A percentile compares a stretch with the other conserved stretches of the same genome.
These are phyloP conservation scores for Hirundo rustica DNA, from an alignment of 2,797 vertebrate genomes.

Conservation along the genomic window DNA sequence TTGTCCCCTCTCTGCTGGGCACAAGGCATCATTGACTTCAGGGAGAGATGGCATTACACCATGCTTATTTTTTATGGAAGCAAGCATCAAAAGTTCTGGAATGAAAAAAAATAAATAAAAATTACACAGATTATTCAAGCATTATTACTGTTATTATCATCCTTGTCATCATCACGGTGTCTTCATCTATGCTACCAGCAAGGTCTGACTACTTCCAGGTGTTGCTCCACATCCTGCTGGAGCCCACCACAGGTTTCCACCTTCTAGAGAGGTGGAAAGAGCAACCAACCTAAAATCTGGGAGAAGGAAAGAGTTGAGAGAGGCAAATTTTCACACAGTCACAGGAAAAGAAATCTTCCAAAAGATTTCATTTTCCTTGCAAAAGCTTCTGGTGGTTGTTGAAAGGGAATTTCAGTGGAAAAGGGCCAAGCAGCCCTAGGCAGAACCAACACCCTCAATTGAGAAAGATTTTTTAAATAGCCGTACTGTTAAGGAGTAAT, in stretches of 20 bases:
- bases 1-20: not conserved
- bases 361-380: not conserved
- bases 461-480: conserved; percentile 38
- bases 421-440: conserved; percentile 37
- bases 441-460: conserved; percentile 54
- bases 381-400: not conserved
- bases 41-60: not conserved
- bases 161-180: not conserved
- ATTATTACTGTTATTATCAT: not conserved
- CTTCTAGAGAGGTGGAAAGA: not conserved
- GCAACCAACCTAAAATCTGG: not conserved
- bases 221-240: not conserved
- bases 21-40: not conserved
- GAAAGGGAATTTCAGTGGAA: conserved; percentile 46
- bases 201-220: not conserved
- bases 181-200: not conserved
- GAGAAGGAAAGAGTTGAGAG: not conserved
- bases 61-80: not conserved
- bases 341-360: not conserved
- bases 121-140: not conserved
- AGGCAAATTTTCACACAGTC: not conserved
- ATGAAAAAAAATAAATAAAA: not conserved
- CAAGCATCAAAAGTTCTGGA: not conserved
- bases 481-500: conserved; percentile 43
- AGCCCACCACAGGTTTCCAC: not conserved